Conservation (phyloP, 2,888 invertebrate genomes). For the Trilocha varians region DNA sequence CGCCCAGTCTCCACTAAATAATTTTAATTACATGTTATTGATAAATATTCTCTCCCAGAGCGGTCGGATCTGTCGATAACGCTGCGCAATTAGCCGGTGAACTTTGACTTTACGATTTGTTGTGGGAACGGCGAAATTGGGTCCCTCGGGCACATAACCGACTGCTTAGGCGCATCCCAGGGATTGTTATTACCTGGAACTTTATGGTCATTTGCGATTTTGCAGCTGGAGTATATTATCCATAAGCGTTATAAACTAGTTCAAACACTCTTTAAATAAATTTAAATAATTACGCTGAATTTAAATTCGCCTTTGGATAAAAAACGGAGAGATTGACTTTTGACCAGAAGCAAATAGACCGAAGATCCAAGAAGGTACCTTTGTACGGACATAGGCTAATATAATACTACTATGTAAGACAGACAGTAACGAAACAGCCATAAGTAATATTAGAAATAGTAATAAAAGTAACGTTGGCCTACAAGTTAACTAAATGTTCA, state of each 20-base stretch:
- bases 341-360: no score
- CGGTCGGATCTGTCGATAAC: slow-evolving; percentile 61
- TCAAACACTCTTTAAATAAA: no score
- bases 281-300: no score
- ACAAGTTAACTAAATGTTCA: slow-evolving; percentile 31
- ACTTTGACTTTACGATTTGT: slow-evolving; percentile 65
- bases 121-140: slow-evolving; percentile 63
- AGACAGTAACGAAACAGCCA: slow-evolving; percentile 28
- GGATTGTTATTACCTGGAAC: no score
- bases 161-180: background rate
- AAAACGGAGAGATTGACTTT: no score
- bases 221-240: no score
- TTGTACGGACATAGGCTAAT: no score
- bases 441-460: slow-evolving; percentile 29
- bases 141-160: slow-evolving; percentile 14
- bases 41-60: slow-evolving; percentile 63
- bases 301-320: no score
- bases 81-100: slow-evolving; percentile 64
- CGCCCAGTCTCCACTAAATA: slow-evolving; percentile 51
- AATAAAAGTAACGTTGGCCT: slow-evolving; percentile 32
- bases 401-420: no score
- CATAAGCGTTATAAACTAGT: no score
- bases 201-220: no score
- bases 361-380: no score
- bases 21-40: slow-evolving; percentile 73